Percentiles rank a stretch among this genome's conserved stretches.
Evolutionary conservation across 1,140 invertebrate genomes (phyloP).

Genomic region (Camponotus floridanus): DNA sequence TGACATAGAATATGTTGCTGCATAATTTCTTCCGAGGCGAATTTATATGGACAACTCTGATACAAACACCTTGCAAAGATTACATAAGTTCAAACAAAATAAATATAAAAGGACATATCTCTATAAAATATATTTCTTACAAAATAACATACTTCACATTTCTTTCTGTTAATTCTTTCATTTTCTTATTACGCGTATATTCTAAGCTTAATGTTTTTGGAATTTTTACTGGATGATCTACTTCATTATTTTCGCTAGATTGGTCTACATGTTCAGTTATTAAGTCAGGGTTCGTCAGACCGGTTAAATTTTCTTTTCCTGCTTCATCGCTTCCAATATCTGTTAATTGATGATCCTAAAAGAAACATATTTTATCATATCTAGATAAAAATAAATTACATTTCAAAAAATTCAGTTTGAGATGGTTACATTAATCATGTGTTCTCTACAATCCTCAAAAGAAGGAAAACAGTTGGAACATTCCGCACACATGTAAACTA

Average conservation of each 20-base stretch:
- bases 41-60: slow-evolving; percentile 86
- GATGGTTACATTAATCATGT: slow-evolving; percentile 85
- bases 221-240: slow-evolving; percentile 70
- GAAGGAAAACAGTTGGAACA: slow-evolving; percentile 85
- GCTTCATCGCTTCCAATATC: slow-evolving; percentile 70
- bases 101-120: background rate
- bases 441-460: slow-evolving; percentile 85
- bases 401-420: slow-evolving; percentile 37
- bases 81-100: slow-evolving; percentile 20
- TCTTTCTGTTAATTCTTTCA: slow-evolving; percentile 78
- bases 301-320: slow-evolving; percentile 66
- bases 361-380: slow-evolving; percentile 43
- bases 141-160: slow-evolving; percentile 77
- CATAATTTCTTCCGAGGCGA: slow-evolving; percentile 84
- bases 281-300: slow-evolving; percentile 55
- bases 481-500: slow-evolving; percentile 85
- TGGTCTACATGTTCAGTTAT: slow-evolving; percentile 45
- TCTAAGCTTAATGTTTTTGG: slow-evolving; percentile 69
- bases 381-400: background rate
- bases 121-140: slow-evolving; percentile 23
- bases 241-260: slow-evolving; percentile 61
- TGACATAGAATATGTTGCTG: slow-evolving; percentile 86
- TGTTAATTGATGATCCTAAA: slow-evolving; percentile 79
- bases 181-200: slow-evolving; percentile 74
- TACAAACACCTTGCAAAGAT: slow-evolving; percentile 84